Evolutionary conservation across 2,888 invertebrate species (phyloP).

Genomic region (Leptarthrus brevirostris): DNA sequence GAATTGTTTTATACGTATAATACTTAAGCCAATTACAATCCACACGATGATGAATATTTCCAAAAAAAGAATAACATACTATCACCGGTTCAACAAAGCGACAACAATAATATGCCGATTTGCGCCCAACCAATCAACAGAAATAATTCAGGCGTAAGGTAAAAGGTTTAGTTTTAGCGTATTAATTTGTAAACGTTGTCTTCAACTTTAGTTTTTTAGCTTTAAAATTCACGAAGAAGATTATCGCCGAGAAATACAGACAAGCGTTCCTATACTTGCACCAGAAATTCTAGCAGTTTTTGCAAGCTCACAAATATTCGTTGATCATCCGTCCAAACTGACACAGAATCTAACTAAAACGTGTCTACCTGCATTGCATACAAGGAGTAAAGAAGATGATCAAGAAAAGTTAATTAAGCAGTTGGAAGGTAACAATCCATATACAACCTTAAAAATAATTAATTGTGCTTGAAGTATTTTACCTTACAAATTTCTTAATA

Average conservation of each 20-base stretch:
- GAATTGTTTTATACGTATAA: too few relatives aligned
- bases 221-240: constrained; percentile 67
- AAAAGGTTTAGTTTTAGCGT: too few relatives aligned
- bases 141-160: constrained; percentile 59
- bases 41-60: constrained; percentile 66
- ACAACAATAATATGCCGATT: constrained; percentile 64
- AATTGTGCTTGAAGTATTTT: too few relatives aligned
- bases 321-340: constrained; percentile 66
- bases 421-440: constrained; percentile 68
- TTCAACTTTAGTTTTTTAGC: constrained; percentile 55
- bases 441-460: too few relatives aligned
- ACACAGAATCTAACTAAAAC: constrained; percentile 63
- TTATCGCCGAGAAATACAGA: constrained; percentile 66
- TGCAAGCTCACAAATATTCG: constrained; percentile 67
- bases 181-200: too few relatives aligned
- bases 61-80: constrained; percentile 61
- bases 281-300: constrained; percentile 67
- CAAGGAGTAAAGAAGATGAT: constrained; percentile 60
- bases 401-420: constrained; percentile 65
- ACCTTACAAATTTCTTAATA: too few relatives aligned
- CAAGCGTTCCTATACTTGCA: constrained; percentile 66
- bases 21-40: constrained; percentile 67
- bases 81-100: constrained; percentile 59
- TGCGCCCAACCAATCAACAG: constrained; percentile 63
- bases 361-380: constrained; percentile 62